Conservation (phyloP, 2,113 vertebrate genomes). For the Haemorhous mexicanus region DNA sequence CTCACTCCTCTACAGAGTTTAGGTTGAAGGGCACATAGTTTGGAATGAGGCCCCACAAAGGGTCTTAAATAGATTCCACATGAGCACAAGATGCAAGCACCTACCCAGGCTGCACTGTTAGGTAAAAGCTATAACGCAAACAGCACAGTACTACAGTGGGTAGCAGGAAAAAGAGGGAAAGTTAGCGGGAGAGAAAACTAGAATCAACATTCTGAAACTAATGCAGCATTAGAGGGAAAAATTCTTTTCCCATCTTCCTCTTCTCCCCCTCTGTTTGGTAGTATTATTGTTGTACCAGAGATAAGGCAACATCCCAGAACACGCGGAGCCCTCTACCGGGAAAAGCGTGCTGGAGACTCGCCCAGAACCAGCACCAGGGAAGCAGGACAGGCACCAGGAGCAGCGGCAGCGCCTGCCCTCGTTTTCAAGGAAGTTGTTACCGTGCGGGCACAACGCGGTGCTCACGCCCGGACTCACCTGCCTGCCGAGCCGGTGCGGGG, state of each 20-base stretch:
- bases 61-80: conserved; percentile 58
- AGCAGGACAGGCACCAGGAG: not conserved
- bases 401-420: not conserved
- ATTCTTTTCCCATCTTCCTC: not conserved
- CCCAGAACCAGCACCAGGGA: not conserved
- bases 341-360: not conserved
- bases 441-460: fast-evolving
- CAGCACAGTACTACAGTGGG: not conserved
- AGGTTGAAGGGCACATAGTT: conserved; percentile 56
- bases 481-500: not conserved
- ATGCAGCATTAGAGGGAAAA: not conserved
- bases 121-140: not conserved
- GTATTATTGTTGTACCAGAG: not conserved
- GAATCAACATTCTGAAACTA: not conserved
- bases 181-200: not conserved
- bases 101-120: not conserved
- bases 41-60: conserved; percentile 55
- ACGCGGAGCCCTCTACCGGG: not conserved
- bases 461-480: not conserved
- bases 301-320: not conserved
- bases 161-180: not conserved
- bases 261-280: fast-evolving
- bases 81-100: not conserved
- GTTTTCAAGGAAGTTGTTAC: fast-evolving
- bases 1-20: not conserved